Evolutionary conservation across 2,888 invertebrate species (phyloP).

Genomic region (Zootermopsis nevadensis): DNA sequence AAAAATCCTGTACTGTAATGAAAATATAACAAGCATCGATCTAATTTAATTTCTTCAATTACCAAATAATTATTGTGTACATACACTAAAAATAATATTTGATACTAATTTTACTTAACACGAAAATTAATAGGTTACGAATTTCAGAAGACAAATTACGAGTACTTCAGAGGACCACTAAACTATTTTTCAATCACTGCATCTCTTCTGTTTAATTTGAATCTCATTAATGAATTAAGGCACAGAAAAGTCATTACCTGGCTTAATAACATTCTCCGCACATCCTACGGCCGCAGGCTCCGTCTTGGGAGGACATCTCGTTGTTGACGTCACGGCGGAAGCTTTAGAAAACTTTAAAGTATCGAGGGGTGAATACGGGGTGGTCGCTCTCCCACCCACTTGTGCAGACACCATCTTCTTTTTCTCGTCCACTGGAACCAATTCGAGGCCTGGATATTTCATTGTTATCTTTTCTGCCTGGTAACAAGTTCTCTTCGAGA

Average conservation of each 20-base stretch:
- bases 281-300: not conserved
- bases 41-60: too few relatives aligned
- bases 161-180: not conserved
- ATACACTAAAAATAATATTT: too few relatives aligned
- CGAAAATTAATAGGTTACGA: too few relatives aligned
- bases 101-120: too few relatives aligned
- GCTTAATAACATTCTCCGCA: not conserved
- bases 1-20: too few relatives aligned
- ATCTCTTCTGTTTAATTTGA: too few relatives aligned
- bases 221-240: not conserved
- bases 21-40: too few relatives aligned
- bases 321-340: not conserved
- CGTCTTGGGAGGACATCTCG: not conserved
- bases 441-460: constrained; percentile 1
- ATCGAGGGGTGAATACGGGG: not conserved
- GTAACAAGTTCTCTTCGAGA: not conserved
- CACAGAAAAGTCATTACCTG: not conserved
- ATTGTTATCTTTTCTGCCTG: not conserved
- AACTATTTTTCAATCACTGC: not conserved
- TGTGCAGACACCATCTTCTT: not conserved
- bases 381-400: not conserved
- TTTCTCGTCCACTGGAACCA: not conserved
- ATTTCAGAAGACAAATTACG: too few relatives aligned
- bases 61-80: too few relatives aligned
- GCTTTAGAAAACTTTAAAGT: not conserved